Evolutionary conservation across 2,113 vertebrate genomes (phyloP), one percentile per base, ranked within the genome.

Genomic region (Malurus alboscapulatus): DNA sequence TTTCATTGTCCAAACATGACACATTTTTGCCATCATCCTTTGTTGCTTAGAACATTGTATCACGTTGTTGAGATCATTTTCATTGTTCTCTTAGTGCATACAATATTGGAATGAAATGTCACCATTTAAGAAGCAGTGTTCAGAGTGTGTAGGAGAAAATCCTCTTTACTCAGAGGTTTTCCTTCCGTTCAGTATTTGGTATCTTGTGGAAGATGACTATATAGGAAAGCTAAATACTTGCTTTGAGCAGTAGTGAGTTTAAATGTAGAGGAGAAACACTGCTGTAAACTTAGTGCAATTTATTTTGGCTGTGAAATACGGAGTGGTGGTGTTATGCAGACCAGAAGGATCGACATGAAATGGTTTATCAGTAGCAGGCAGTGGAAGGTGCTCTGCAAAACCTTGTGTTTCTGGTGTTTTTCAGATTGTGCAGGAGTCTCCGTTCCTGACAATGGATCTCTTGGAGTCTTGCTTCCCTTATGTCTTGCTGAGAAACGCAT

Each of bases 401-500:
- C 22, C 54, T 62, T 66, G 47, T 86, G 36, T 92, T 96, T 94
- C 87, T 95, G 85, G 25, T 93, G 4, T 97, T 95, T 97, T 94
- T 90, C 98, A 99, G 99, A 99, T 99, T 82, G 99, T 99, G 73
- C 99, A 99, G 97, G 99, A 99, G 97, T 99, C 99, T 63, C 99
- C 99, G 0, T 99, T 99, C 98, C 98, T 99, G 88, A 99, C 99
- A 48, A 99, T 99, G 99, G 99, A 99, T 97, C 98, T 99, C 97
- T 97, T 99, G 98, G 99, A 99, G 97, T 99, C 99, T 75, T 99
- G 99, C 80, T 99, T 99, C 97, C 99, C 99, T 38, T 99, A 99
- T 1, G 99, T 99, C 92, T 98, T 99, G 97, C 98, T 99, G 97
- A 97, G 99, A 95, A 99, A 99, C 73, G 99, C 99, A 58, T 99